Evolutionary conservation across 2,797 vertebrate genomes (phyloP).

Genomic region (Morus bassanus): DNA sequence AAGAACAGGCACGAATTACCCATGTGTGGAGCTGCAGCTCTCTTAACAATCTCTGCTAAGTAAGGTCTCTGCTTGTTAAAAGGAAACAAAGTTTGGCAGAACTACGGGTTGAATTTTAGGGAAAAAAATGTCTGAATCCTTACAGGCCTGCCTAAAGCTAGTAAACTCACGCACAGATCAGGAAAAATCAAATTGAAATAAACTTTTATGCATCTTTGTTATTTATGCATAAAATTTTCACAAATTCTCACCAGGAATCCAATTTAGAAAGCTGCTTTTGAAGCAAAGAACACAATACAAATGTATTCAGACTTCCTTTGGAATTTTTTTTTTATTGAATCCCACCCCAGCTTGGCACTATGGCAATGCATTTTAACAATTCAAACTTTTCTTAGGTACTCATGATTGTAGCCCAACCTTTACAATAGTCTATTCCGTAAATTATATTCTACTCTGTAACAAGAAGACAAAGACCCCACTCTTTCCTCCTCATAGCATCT

Average conservation of each 20-base stretch:
- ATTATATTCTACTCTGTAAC: not conserved
- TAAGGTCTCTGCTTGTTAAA: not conserved
- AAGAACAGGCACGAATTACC: not conserved
- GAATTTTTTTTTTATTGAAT: not conserved
- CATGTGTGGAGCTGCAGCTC: not conserved
- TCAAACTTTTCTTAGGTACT: not conserved
- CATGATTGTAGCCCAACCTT: not conserved
- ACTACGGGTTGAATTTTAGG: not conserved
- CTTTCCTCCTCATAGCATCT: not conserved
- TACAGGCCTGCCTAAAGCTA: slow-evolving; percentile 1
- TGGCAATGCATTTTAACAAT: accelerated
- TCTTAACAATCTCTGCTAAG: not conserved
- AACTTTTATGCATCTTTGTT: slow-evolving; percentile 24
- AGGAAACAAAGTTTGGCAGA: not conserved
- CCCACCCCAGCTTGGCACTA: not conserved
- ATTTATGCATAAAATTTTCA: slow-evolving; percentile 10
- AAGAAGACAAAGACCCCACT: not conserved
- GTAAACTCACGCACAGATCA: not conserved
- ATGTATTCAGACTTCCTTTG: not conserved
- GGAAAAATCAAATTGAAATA: not conserved
- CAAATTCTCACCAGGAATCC: not conserved
- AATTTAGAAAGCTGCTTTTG: slow-evolving; percentile 3
- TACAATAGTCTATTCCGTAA: not conserved
- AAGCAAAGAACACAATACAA: not conserved
- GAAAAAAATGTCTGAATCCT: not conserved